Evolutionary conservation across 2,888 invertebrate genomes (phyloP).

Genomic region (Rhingia campestris): DNA sequence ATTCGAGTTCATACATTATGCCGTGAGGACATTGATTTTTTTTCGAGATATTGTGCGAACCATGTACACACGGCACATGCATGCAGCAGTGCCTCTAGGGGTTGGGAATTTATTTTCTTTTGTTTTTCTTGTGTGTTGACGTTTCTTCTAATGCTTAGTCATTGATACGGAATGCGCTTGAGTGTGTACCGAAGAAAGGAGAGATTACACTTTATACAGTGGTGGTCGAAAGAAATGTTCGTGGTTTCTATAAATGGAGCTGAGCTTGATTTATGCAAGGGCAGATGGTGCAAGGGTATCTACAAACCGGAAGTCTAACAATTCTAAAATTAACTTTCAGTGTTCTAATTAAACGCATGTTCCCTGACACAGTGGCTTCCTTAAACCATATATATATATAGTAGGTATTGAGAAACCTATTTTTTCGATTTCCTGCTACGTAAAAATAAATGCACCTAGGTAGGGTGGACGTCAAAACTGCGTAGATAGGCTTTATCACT

Average conservation of each 20-base stretch:
- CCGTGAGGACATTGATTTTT: conserved; percentile 37
- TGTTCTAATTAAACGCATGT: too few relatives aligned
- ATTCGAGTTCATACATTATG: background rate
- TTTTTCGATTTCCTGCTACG: too few relatives aligned
- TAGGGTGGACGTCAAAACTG: too few relatives aligned
- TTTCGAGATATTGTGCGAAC: conserved; percentile 9
- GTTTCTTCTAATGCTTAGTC: conserved; percentile 55
- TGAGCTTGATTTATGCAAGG: too few relatives aligned
- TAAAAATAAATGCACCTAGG: too few relatives aligned
- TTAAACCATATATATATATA: too few relatives aligned
- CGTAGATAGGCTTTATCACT: too few relatives aligned
- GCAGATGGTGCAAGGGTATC: too few relatives aligned
- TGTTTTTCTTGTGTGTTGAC: conserved; percentile 18
- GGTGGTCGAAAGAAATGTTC: conserved; percentile 1
- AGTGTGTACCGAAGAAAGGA: conserved; percentile 39
- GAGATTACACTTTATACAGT: conserved; percentile 30
- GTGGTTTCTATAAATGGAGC: background rate
- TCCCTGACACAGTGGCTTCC: too few relatives aligned
- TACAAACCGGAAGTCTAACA: too few relatives aligned
- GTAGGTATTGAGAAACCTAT: too few relatives aligned
- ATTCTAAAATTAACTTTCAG: background rate
- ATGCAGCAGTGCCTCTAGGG: conserved; percentile 30
- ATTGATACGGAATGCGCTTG: conserved; percentile 67
- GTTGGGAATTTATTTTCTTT: conserved; percentile 38
- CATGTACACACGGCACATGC: background rate